Percentiles rank a stretch among this genome's conserved stretches.
Evolutionary conservation across 1,140 invertebrate species (phyloP).

Genomic region (Megathymus violae): DNA sequence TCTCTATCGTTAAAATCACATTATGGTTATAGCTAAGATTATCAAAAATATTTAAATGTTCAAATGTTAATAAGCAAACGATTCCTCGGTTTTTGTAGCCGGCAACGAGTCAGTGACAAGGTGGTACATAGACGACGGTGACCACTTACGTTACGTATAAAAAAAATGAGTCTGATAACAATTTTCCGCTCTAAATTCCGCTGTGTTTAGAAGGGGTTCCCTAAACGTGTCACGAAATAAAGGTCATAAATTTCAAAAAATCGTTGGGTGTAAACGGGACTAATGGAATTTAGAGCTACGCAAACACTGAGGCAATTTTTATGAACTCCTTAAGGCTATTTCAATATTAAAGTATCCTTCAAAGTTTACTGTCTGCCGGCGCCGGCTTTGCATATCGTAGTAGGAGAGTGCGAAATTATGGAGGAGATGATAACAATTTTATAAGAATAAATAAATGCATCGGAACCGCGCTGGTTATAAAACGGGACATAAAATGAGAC

Average conservation of each 20-base stretch:
- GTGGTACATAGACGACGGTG: too few species aligned
- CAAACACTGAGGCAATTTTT: slow-evolving; percentile 42
- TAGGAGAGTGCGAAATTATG: slow-evolving; percentile 54
- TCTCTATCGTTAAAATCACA: too few species aligned
- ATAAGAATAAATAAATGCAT: slow-evolving; percentile 67
- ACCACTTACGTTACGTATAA: too few species aligned
- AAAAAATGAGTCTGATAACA: too few species aligned
- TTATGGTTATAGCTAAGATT: too few species aligned
- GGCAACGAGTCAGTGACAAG: too few species aligned
- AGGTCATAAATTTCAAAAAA: too few species aligned
- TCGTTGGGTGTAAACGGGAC: slow-evolving; percentile 36
- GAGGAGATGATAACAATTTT: slow-evolving; percentile 57
- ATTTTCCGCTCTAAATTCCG: too few species aligned
- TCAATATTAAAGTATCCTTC: slow-evolving; percentile 50
- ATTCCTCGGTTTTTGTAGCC: too few species aligned
- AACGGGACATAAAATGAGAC: slow-evolving; percentile 65
- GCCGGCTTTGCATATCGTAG: slow-evolving; percentile 19
- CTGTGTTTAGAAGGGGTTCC: slow-evolving; percentile 32
- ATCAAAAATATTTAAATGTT: too few species aligned
- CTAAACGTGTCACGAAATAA: slow-evolving; percentile 25
- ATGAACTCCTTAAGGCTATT: slow-evolving; percentile 44
- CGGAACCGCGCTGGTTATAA: slow-evolving; percentile 51
- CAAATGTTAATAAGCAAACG: too few species aligned
- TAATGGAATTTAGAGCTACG: slow-evolving; percentile 41
- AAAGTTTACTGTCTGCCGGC: slow-evolving; percentile 42